Evolutionary conservation across 2,113 vertebrate species (phyloP).

Genomic region (Forbesichthys papilliferus): DNA sequence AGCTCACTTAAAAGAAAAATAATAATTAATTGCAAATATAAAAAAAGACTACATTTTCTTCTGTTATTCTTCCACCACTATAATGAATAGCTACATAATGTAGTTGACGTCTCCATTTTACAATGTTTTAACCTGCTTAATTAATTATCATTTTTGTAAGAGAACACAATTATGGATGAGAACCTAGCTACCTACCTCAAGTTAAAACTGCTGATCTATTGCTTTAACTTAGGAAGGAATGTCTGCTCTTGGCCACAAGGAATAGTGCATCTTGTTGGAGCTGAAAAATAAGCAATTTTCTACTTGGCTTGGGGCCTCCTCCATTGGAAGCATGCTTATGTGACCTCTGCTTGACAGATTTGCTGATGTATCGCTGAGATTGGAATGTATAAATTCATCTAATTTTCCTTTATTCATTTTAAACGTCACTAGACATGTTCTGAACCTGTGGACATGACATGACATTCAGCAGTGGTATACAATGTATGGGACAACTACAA

Average conservation of each 20-base stretch:
- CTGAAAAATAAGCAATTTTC: slow-evolving; percentile 77
- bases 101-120: no score
- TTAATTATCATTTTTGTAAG: slow-evolving; percentile 52
- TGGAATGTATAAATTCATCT: slow-evolving; percentile 80
- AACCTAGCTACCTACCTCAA: slow-evolving; percentile 70
- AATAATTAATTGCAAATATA: not conserved
- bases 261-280: slow-evolving; percentile 63
- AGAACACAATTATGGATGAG: slow-evolving; percentile 76
- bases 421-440: slow-evolving; percentile 73
- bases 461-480: slow-evolving; percentile 43
- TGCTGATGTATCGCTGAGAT: slow-evolving; percentile 75
- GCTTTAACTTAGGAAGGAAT: slow-evolving; percentile 74
- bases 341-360: slow-evolving; percentile 79
- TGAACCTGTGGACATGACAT: slow-evolving; percentile 72
- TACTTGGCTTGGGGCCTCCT: slow-evolving; percentile 53
- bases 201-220: slow-evolving; percentile 83
- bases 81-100: no score
- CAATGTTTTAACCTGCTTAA: no score
- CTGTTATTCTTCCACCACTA: not conserved
- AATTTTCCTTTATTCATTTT: slow-evolving; percentile 88
- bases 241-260: slow-evolving; percentile 47
- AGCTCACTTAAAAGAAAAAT: not conserved
- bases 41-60: not conserved
- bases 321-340: slow-evolving; percentile 52
- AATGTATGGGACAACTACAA: slow-evolving; percentile 36